phyloP scores from a whole-genome alignment of 2,113 vertebrate species.

The Peucedramus taeniatus region DNA sequence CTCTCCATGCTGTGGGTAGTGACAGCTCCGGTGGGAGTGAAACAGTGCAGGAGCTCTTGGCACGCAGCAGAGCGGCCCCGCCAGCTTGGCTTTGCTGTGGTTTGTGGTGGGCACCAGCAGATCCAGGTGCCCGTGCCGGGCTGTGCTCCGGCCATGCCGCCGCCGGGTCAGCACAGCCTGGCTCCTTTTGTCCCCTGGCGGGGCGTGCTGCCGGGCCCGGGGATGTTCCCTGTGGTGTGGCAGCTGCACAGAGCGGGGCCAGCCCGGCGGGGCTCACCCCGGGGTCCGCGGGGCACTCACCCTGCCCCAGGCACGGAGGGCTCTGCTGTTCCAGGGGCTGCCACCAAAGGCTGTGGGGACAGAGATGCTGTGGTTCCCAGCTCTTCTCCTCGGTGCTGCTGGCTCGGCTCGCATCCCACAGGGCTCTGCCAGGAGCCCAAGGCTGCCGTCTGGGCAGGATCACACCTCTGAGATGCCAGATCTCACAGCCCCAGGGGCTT shows the following conservation, averaged over 20 bases:
- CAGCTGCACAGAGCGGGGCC: background rate
- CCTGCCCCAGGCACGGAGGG: background rate
- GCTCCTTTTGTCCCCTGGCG: background rate
- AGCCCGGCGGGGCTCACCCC: background rate
- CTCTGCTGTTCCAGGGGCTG: background rate
- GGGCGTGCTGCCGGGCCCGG: background rate
- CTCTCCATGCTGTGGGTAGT: background rate
- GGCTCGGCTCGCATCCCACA: fast-evolving
- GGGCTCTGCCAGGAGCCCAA: background rate
- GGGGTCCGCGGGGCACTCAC: fast-evolving
- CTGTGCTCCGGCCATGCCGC: fast-evolving
- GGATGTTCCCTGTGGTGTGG: background rate
- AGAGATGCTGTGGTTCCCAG: background rate
- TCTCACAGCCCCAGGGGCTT: background rate
- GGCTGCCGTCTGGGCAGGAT: background rate
- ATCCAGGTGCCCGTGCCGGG: background rate
- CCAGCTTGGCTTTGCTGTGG: background rate
- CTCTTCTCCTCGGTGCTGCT: fast-evolving
- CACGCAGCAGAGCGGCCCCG: fast-evolving
- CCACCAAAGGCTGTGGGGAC: background rate
- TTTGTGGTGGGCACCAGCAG: background rate
- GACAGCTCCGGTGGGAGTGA: background rate
- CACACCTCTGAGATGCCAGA: background rate
- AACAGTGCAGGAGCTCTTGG: background rate
- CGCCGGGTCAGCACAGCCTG: fast-evolving